Evolutionary conservation across 1,140 invertebrate species (phyloP).

Genomic region (Camponotus vicinus): DNA sequence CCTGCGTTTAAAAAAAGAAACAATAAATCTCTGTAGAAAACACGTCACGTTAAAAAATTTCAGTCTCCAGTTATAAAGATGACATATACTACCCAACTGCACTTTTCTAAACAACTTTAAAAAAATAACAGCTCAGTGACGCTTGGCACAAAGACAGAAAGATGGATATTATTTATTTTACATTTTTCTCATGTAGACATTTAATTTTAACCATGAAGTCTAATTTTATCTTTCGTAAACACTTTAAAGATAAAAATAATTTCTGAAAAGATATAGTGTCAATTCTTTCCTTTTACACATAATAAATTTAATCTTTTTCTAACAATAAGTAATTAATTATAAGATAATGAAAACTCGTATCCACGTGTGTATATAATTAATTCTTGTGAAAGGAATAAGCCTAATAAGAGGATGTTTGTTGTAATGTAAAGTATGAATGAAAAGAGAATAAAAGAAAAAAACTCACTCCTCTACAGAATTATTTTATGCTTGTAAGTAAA

Average conservation of each 20-base stretch:
- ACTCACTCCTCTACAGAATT: neutral
- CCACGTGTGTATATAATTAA: too few relatives aligned
- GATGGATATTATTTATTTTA: neutral
- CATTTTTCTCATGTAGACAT: neutral
- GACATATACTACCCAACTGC: neutral
- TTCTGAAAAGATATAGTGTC: neutral
- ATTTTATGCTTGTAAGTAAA: neutral
- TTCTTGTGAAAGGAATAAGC: too few relatives aligned
- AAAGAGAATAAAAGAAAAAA: neutral
- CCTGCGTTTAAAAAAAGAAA: constrained; percentile 86
- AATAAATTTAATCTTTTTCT: neutral
- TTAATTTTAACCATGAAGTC: neutral
- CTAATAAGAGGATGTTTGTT: too few relatives aligned
- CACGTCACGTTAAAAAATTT: neutral
- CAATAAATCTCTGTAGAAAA: neutral
- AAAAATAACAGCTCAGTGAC: neutral
- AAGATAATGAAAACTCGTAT: neutral
- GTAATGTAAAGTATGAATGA: neutral
- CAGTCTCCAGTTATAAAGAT: neutral
- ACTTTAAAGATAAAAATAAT: neutral
- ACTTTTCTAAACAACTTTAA: constrained; percentile 1
- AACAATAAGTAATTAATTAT: neutral
- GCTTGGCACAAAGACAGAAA: neutral
- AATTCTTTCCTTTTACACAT: neutral
- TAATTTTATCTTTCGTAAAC: neutral